Base-by-base conservation (phyloP, 1,140 invertebrate genomes). In the Euschistus heros region DNA sequence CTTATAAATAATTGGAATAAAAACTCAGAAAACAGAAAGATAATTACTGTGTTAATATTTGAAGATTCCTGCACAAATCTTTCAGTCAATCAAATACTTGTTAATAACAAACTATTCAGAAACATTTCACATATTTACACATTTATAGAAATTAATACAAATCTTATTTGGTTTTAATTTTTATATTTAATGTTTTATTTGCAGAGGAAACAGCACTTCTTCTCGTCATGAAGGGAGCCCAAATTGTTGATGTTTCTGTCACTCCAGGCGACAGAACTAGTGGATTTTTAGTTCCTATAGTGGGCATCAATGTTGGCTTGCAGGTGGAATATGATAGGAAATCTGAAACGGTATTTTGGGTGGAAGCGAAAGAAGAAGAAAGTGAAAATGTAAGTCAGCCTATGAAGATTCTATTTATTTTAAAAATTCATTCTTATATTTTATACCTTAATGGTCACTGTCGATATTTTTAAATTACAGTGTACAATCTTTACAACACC, bases 261-360 rank as follows among this genome's bases (percentile, higher is more conserved):
- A 86, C 81, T 22, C 87, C 89, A 0, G 82, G 84, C 15, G 88
- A 91, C 65, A 83, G 80, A 15, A 82, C 85, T 65, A 85, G 85
- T 37, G 89, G 91, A 7, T 85, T 85, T 67, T 77, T 95, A 60
- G 88, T 89, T 4, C 92, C 95, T 0, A 84, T 98, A 6, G 90
- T 97, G 33, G 94, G 94, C 0, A 83, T 97, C 30, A 88, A 92
- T 73, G 87, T 88, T 74, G 94, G 92, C 17, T 82, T 86, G 0
- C 87, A 94, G 66, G 80, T 98, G 59, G 95, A 98, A 72, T 98
- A 90, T 73, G 95, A 98, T 73, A 83, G 90, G 24, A 84, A 86
- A 69, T 86, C 86, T 1, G 86, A 87, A 69, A 84, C 80, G 7
- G 79, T 97, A 6, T 96, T 88, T 74, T 95, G 90, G 89, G 77